These are phyloP conservation scores for Macrotus californicus DNA, from an alignment of 2,113 vertebrate species.

Conservation along the genomic window DNA sequence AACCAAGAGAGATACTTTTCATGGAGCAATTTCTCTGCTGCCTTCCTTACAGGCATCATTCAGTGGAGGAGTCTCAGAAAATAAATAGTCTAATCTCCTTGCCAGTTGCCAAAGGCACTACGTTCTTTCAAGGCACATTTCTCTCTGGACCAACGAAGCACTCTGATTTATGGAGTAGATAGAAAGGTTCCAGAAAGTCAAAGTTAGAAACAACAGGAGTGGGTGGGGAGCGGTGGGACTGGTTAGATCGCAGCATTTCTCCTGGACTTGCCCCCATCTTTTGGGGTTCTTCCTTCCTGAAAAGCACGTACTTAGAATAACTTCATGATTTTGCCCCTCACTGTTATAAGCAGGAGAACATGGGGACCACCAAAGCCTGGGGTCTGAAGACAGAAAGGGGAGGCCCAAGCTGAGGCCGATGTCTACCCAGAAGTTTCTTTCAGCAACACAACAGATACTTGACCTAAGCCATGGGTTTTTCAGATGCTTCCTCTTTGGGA, in stretches of 20 bases:
- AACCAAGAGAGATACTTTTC: neutral
- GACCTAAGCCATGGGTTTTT: neutral
- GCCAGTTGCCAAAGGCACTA: neutral
- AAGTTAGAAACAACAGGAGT: neutral
- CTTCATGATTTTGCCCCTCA: neutral
- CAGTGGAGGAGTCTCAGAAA: neutral
- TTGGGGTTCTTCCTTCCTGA: neutral
- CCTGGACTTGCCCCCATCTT: neutral
- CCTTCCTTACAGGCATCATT: neutral
- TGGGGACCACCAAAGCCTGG: neutral
- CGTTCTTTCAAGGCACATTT: neutral
- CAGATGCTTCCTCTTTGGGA: neutral
- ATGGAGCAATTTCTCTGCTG: neutral
- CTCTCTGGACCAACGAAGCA: neutral
- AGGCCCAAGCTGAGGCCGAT: neutral
- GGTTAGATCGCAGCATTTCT: neutral
- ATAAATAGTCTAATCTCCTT: neutral
- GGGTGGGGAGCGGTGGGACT: neutral
- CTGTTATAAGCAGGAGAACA: neutral
- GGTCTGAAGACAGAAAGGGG: neutral
- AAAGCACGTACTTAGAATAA: neutral
- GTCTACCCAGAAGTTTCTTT: neutral
- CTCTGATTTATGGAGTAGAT: neutral
- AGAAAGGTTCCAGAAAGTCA: neutral
- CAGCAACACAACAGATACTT: neutral